Evolutionary conservation across 2,113 vertebrate species (phyloP), one percentile per base, ranked within the genome.

Genomic region (Anolis carolinensis): DNA sequence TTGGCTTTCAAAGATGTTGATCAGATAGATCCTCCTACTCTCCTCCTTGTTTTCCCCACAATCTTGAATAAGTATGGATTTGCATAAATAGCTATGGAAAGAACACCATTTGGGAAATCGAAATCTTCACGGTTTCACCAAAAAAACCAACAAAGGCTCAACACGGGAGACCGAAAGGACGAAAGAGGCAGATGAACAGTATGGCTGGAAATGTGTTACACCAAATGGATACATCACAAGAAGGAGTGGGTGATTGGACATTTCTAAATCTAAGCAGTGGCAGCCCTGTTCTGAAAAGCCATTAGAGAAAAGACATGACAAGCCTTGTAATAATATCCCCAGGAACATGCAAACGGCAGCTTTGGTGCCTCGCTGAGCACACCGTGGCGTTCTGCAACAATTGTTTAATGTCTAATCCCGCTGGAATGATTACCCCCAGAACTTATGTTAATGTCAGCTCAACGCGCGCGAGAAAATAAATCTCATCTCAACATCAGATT

Each of bases 31-130:
- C 93, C 91, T 93, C 44, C 11, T 4, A 20, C 48, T 7, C 27
- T 50, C 92, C 89, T 87, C 85, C 91, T 90, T 88, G 55, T 23
- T 84, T 25, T 2, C 11, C n/a, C n/a, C n/a, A 32, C 36, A 82
- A 89, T 87, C 93, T 81, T 82, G 86, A 91, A 88, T 86, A 73
- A 90, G 90, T 92, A 87, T 71, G 88, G 91, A 93, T 91, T 93
- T 94, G 92, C 94, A 90, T 90, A 91, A 90, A 82, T 55, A 84
- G 90, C 81, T 91, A 84, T 39, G 91, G 90, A 89, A 84, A 78
- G 81, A 89, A 90, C 91, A 91, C 87, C 88, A 88, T 48, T 1
- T 10, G 86, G 88, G 89, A 91, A 89, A 90, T 72, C 85, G 36
- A 87, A 81, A 82, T 62, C 84, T 30, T n/a, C n/a, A 50, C 86